Conservation (phyloP, 2,888 invertebrate species). For the Malacosoma neustria region DNA sequence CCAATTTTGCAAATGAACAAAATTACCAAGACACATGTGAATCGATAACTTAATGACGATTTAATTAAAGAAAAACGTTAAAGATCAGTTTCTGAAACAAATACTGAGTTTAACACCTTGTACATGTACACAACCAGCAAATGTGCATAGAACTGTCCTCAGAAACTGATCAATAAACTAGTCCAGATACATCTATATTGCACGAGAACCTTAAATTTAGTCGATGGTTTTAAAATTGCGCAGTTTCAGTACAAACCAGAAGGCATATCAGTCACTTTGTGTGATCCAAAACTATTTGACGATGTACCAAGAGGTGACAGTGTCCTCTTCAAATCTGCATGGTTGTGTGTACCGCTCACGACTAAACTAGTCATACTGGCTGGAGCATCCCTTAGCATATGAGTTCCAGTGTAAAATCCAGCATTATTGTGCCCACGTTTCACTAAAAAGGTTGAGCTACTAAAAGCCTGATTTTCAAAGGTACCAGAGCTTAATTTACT, state of each 20-base stretch:
- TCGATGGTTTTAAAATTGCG: slow-evolving; percentile 64
- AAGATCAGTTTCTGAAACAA: not conserved
- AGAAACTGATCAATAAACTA: slow-evolving; percentile 9
- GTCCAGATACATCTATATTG: slow-evolving; percentile 44
- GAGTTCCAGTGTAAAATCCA: slow-evolving; percentile 78
- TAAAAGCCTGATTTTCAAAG: slow-evolving; percentile 49
- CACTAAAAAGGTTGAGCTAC: slow-evolving; percentile 74
- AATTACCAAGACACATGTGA: slow-evolving; percentile 61
- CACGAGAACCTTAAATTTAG: slow-evolving; percentile 63
- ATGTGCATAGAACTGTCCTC: too few relatives aligned
- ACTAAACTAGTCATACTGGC: slow-evolving; percentile 66
- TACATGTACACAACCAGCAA: too few relatives aligned
- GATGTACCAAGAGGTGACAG: slow-evolving; percentile 49
- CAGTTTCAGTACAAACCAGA: slow-evolving; percentile 79
- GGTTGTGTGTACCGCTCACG: slow-evolving; percentile 56
- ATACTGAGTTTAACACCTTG: too few relatives aligned
- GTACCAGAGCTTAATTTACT: slow-evolving; percentile 43
- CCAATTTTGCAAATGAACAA: slow-evolving; percentile 63
- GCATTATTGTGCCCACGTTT: slow-evolving; percentile 78
- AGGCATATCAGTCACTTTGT: slow-evolving; percentile 82
- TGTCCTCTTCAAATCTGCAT: slow-evolving; percentile 59
- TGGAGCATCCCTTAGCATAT: slow-evolving; percentile 60
- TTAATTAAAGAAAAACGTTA: not conserved
- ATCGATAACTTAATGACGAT: slow-evolving; percentile 12
- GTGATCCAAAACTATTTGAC: slow-evolving; percentile 54